phyloP scores from a whole-genome alignment of 1,140 invertebrate species.

The Wasmannia auropunctata region DNA sequence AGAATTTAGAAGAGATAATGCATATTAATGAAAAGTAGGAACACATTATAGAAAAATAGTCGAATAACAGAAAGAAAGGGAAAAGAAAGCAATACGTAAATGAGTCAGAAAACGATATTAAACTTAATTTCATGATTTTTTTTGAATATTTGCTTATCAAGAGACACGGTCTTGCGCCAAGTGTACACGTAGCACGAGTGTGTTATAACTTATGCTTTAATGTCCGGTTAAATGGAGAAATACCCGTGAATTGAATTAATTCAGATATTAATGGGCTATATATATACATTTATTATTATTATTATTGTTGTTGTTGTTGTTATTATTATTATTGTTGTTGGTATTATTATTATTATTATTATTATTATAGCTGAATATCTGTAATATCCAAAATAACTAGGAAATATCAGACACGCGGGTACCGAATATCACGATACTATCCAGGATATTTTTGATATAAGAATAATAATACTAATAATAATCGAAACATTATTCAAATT shows the following conservation, averaged over 20 bases:
- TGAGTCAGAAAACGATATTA: no score
- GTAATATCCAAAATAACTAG: neutral
- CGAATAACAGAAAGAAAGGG: neutral
- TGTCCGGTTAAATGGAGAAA: neutral
- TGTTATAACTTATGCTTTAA: neutral
- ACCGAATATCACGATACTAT: neutral
- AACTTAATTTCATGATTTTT: neutral
- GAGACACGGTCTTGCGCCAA: no score
- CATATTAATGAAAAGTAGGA: no score
- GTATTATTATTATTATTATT: no score
- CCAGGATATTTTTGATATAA: neutral
- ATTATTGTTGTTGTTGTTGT: no score
- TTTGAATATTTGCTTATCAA: neutral
- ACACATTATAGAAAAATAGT: no score
- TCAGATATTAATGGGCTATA: neutral
- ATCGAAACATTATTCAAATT: neutral
- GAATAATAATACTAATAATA: conserved; percentile 22
- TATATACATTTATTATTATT: no score
- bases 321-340: no score
- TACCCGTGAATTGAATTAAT: neutral
- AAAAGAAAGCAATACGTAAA: no score
- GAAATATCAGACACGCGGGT: neutral
- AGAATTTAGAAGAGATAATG: neutral
- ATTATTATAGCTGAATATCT: no score
- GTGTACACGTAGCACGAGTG: no score